Evolutionary conservation across 2,888 invertebrate species (phyloP).

Genomic region (Brassicogethes aeneus): DNA sequence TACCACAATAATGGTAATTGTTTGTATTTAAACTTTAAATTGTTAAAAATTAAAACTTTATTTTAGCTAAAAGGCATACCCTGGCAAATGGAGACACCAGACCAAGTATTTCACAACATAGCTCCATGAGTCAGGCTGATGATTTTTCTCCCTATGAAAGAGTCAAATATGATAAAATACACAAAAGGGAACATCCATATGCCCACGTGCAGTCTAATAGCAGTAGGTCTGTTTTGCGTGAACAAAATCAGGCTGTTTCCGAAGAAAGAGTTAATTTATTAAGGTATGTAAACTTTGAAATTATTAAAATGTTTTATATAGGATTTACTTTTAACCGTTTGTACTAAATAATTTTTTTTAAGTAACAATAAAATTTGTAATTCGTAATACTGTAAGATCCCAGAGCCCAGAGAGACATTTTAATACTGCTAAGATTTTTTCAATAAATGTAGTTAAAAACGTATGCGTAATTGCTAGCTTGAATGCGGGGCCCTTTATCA

Average conservation of each 20-base stretch:
- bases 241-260: constrained; percentile 15
- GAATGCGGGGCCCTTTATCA: no score
- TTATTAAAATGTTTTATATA: no score
- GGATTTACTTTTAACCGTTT: no score
- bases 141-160: constrained; percentile 53
- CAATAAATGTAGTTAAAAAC: no score
- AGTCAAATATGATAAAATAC: constrained; percentile 55
- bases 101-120: constrained; percentile 51
- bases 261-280: constrained; percentile 27
- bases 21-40: background rate
- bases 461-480: no score
- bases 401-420: no score
- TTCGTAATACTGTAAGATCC: no score
- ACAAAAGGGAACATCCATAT: constrained; percentile 55
- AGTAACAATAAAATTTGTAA: no score
- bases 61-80: constrained; percentile 31
- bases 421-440: no score
- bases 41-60: background rate
- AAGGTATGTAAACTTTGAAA: constrained; percentile 21
- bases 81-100: constrained; percentile 37
- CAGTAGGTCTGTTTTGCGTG: constrained; percentile 18
- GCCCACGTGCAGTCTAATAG: constrained; percentile 56
- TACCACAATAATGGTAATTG: constrained; percentile 30
- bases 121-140: constrained; percentile 48
- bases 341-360: no score